These are phyloP conservation scores for Brachypteracias leptosomus DNA, from an alignment of 2,113 vertebrate species.

Conservation along the genomic window DNA sequence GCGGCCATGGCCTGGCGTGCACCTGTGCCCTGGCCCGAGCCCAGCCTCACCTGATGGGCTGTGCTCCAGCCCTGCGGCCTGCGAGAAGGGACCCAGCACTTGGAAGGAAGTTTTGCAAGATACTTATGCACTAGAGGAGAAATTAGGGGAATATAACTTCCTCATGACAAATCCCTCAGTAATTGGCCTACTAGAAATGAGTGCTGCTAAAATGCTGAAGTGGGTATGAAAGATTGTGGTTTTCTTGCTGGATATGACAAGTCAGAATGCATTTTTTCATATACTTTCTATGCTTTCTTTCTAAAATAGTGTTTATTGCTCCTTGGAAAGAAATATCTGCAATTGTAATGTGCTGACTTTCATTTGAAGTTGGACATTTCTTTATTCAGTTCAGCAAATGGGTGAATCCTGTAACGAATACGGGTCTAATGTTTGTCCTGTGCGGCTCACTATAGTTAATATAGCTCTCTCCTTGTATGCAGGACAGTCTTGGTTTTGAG, in stretches of 20 bases:
- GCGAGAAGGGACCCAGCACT: not conserved
- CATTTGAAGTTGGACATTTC: not conserved
- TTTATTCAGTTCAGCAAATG: not conserved
- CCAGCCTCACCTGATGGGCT: too few species aligned
- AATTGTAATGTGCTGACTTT: not conserved
- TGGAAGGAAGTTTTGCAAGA: not conserved
- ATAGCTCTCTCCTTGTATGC: not conserved
- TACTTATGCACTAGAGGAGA: not conserved
- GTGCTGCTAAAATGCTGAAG: not conserved
- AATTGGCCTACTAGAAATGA: not conserved
- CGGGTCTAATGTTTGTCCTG: not conserved
- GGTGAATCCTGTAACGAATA: not conserved
- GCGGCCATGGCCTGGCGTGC: too few species aligned
- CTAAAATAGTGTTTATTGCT: not conserved
- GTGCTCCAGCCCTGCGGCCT: too few species aligned
- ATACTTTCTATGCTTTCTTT: not conserved
- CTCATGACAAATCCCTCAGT: not conserved
- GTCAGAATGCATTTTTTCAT: not conserved
- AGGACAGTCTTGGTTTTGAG: not conserved
- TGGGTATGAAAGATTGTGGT: not conserved
- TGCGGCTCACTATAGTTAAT: not conserved
- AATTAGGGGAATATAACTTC: not conserved
- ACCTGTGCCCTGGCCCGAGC: too few species aligned
- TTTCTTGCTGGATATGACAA: not conserved
- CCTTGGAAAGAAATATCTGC: not conserved